These are phyloP conservation scores for Tyrophagus putrescentiae DNA, from an alignment of 1,140 invertebrate species.

Conservation along the genomic window DNA sequence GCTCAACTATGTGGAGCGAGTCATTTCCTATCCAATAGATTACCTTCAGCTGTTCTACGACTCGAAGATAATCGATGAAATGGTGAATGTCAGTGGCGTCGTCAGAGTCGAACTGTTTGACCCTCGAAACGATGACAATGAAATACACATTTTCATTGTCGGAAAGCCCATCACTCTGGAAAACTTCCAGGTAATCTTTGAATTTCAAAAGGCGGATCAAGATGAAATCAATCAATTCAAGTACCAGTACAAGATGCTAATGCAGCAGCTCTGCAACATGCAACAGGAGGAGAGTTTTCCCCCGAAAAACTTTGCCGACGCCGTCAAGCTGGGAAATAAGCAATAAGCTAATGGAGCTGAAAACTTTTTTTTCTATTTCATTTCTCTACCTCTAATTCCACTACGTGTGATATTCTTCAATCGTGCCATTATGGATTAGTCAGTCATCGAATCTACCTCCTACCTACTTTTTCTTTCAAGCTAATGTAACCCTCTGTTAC, in stretches of 20 bases:
- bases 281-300: too few species aligned
- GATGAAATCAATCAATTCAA: slow-evolving; percentile 1
- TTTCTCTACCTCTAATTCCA: too few species aligned
- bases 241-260: too few species aligned
- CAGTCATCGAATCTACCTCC: too few species aligned
- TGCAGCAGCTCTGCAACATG: too few species aligned
- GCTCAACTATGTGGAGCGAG: neutral
- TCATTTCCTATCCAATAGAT: neutral
- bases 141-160: neutral
- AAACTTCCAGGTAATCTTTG: neutral
- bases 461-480: neutral
- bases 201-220: slow-evolving; percentile 2
- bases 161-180: neutral
- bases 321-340: slow-evolving; percentile 9
- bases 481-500: neutral
- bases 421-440: too few species aligned
- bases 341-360: too few species aligned
- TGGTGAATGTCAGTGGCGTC: neutral
- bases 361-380: too few species aligned
- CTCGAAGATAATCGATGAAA: neutral
- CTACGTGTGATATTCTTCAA: too few species aligned
- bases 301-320: slow-evolving; percentile 1
- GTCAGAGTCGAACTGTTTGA: neutral
- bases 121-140: neutral
- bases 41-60: neutral